Evolutionary conservation across 2,113 vertebrate genomes (phyloP), one percentile per base, ranked within the genome.

Genomic region (Hymenochirus boettgeri): DNA sequence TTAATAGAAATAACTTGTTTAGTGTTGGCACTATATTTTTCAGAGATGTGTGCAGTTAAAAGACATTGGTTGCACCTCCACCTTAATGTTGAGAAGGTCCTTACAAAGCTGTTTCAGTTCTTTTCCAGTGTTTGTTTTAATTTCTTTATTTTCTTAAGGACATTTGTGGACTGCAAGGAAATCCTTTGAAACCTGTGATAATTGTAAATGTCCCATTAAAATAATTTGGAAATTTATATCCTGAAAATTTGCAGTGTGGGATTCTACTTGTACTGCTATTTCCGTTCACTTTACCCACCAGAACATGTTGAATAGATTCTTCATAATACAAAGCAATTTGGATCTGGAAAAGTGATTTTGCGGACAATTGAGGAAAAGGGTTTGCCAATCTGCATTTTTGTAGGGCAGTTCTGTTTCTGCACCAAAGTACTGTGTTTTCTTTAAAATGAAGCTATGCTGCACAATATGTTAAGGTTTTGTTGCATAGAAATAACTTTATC

Each of bases 351-450:
- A 15, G 51, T 63, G 0, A 45, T 57, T 2, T 70, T 74, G 11
- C 19, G 45, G 2, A 83, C 78, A 0, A 84, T 81, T 2, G 82
- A 87, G 12, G 61, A 79, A 33, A 74, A 79, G 9, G 62, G 48
- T 25, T 66, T 70, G 51, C 81, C 7, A 80, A 77, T 24, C 76
- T 79, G 8, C 81, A 75, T 88, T 90, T 61, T n/a, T 54, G 59
- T 72, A 65, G 0, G 45, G 62, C 52, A 74, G 76, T 47, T 84
- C 83, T 1, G 72, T 45, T 9, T 88, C 82, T 74, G 77, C 10
- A 46, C 72, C 60, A 83, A 39, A 59, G 82, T 69, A 0, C 37
- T 76, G 54, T 70, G 83, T 21, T 76, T 76, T 76, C 87, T 87
- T 92, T 9, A 80, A 4, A 9, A 79, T 74, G 31, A 72, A 85